These are phyloP conservation scores for Anas acuta DNA, from an alignment of 2,797 vertebrate genomes.

Conservation along the genomic window DNA sequence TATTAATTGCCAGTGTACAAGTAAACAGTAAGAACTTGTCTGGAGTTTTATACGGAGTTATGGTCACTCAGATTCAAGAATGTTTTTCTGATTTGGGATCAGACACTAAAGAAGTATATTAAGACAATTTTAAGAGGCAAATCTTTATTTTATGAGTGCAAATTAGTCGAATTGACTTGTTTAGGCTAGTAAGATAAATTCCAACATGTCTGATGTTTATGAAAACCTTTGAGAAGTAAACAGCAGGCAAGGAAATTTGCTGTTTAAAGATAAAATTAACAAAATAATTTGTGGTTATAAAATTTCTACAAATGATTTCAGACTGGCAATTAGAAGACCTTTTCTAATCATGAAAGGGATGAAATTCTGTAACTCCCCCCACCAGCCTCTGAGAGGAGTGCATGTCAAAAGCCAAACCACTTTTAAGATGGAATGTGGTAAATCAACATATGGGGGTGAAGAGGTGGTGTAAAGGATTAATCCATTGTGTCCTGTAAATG, in stretches of 20 bases:
- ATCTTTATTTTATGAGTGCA: neutral
- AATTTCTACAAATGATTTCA: neutral
- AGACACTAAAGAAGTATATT: neutral
- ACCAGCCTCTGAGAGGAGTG: neutral
- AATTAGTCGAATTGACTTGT: neutral
- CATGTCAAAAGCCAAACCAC: neutral
- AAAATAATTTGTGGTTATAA: neutral
- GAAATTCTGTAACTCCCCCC: neutral
- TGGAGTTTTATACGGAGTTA: neutral
- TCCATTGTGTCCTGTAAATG: neutral
- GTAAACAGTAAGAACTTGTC: neutral
- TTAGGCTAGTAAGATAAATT: neutral
- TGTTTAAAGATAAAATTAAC: neutral
- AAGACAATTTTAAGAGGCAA: neutral
- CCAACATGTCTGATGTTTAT: neutral
- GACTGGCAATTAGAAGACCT: neutral
- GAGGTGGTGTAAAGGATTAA: neutral
- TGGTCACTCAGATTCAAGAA: neutral
- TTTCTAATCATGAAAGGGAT: neutral
- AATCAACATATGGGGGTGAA: neutral
- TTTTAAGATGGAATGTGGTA: neutral
- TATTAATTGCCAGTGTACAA: neutral
- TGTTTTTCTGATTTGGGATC: neutral
- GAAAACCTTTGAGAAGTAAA: neutral
- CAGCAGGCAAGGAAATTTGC: neutral